Conservation (phyloP, 2,888 invertebrate species). For the Nebria brevicollis region DNA sequence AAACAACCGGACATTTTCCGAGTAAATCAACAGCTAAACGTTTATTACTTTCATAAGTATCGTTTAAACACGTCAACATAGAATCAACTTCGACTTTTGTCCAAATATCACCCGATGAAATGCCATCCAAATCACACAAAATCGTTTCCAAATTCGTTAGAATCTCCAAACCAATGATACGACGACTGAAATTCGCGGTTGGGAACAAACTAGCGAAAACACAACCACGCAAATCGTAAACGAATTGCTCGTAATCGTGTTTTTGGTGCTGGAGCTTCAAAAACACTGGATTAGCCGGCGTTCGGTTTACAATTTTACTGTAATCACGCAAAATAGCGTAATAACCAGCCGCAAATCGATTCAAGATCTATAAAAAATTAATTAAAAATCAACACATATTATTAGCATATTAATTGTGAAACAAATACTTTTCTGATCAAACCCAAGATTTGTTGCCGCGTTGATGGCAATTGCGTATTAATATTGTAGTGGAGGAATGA, state of each 20-base stretch:
- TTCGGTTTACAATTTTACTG: background rate
- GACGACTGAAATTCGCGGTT: constrained; percentile 72
- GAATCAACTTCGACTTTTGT: constrained; percentile 61
- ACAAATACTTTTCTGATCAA: constrained; percentile 75
- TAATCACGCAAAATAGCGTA: constrained; percentile 24
- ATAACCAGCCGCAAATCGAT: constrained; percentile 63
- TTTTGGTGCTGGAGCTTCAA: constrained; percentile 52
- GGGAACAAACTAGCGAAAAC: constrained; percentile 68
- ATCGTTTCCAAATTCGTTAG: constrained; percentile 61
- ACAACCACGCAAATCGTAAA: constrained; percentile 63
- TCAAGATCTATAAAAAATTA: constrained; percentile 56
- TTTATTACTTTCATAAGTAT: constrained; percentile 84
- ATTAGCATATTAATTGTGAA: background rate
- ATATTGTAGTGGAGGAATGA: constrained; percentile 75
- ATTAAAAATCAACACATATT: background rate
- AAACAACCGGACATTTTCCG: constrained; percentile 57
- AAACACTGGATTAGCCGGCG: background rate
- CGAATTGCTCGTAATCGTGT: constrained; percentile 63
- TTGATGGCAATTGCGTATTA: constrained; percentile 73
- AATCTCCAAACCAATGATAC: constrained; percentile 69
- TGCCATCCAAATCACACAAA: constrained; percentile 44
- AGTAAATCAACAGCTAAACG: constrained; percentile 71
- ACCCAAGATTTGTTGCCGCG: constrained; percentile 75
- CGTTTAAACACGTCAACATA: constrained; percentile 70
- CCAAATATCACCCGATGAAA: constrained; percentile 54